Evolutionary conservation across 2,888 invertebrate genomes (phyloP), one percentile per base, ranked within the genome.

Genomic region (Plebejus anna): DNA sequence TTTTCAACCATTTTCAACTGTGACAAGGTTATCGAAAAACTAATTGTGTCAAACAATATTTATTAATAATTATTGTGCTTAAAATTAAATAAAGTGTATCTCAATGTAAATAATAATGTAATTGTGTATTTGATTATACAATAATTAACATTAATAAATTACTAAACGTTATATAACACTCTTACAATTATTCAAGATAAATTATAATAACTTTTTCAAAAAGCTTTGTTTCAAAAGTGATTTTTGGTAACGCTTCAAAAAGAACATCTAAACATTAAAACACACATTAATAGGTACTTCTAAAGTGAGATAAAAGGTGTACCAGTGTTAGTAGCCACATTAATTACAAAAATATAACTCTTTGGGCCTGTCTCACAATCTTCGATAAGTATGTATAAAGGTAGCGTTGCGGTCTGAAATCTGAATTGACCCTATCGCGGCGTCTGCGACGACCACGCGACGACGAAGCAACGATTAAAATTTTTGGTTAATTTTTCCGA

Each of bases 331-430:
- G 32, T 66, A 66, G 66, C 36, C 73, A 73, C 47, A 51, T 47
- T 28, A 72, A 55, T 55, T 73, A 73, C 51, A 73, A 73, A 73
- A 73, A 73, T 73, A 73, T 47, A 73, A 73, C 32, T 73, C 72
- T 51, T 72, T 47, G 61, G 61, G 5, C 28, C 61, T 4, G 59
- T 59, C 7, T 59, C 59, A 59, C 22, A 59, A 22, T n/a, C 59
- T 4, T 55, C 16, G 16, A 16, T 55, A 22, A 22, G 22, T 22
- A 22, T 22, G 22, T 22, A 22, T 22, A 22, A 22, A 22, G 22
- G 22, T 22, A 22, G 22, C 22, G 7, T 42, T 7, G 42, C 42
- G 42, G 7, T 9, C 22, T 22, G 22, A 22, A 22, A 22, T 22
- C 9, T 47, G 47, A 47, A 47, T 9, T 47, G 47, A 47, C 47